Evolutionary conservation across 2,797 vertebrate species (phyloP).

Genomic region (Sebastes vulpes): DNA sequence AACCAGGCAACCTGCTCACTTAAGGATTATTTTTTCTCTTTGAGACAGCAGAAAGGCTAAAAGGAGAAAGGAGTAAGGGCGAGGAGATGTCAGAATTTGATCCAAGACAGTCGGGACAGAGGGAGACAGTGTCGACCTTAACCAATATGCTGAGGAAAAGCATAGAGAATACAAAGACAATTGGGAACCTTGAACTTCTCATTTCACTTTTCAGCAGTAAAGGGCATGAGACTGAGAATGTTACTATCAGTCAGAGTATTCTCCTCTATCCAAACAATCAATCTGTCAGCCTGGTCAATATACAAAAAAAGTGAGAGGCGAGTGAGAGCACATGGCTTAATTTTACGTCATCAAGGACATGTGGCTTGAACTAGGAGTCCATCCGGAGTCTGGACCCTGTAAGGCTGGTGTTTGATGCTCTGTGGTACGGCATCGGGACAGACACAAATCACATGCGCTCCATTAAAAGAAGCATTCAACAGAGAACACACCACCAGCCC

Average conservation of each 20-base stretch:
- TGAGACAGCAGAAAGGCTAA: background rate
- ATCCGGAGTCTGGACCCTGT: conserved; percentile 72
- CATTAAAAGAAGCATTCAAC: conserved; percentile 47
- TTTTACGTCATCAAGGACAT: conserved; percentile 36
- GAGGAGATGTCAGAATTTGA: background rate
- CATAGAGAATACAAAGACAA: background rate
- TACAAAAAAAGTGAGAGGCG: background rate
- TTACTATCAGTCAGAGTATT: background rate
- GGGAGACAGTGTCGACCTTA: background rate
- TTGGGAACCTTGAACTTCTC: background rate
- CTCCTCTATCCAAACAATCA: background rate
- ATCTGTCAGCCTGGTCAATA: background rate
- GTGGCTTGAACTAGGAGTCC: conserved; percentile 45
- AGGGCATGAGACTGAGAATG: background rate
- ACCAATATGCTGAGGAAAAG: background rate
- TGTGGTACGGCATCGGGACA: conserved; percentile 11
- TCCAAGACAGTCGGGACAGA: background rate
- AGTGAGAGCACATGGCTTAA: conserved; percentile 17
- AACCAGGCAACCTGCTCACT: background rate
- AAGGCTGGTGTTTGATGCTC: conserved; percentile 48
- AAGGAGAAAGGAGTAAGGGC: background rate
- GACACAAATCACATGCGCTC: conserved; percentile 45
- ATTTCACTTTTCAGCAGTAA: background rate
- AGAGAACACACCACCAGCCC: background rate
- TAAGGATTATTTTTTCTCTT: background rate